Percentiles rank a stretch among this genome's conserved stretches.
Evolutionary conservation across 2,113 vertebrate genomes (phyloP).

Genomic region (Perca schrenkii): DNA sequence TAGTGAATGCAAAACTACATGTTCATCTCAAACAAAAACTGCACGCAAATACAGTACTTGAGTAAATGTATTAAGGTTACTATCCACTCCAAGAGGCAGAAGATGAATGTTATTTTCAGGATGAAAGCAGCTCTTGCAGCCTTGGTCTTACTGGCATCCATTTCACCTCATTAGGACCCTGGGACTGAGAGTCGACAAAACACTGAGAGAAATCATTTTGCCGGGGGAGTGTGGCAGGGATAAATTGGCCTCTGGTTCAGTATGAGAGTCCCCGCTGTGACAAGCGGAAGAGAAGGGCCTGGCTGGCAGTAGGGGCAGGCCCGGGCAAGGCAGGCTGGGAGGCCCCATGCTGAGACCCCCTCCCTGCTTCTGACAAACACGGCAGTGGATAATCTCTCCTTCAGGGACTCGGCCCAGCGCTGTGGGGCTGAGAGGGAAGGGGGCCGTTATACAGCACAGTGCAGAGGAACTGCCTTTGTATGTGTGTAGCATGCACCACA

Average conservation of each 20-base stretch:
- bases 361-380: constrained; percentile 84
- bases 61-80: constrained; percentile 29
- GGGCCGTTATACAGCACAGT: constrained; percentile 70
- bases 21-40: neutral
- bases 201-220: constrained; percentile 78
- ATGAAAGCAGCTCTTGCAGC: constrained; percentile 61
- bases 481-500: constrained; percentile 45
- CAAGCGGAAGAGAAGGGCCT: constrained; percentile 82
- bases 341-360: constrained; percentile 81
- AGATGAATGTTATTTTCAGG: constrained; percentile 52
- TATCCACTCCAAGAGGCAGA: constrained; percentile 44
- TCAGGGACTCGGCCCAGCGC: constrained; percentile 81
- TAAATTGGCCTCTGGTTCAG: constrained; percentile 83
- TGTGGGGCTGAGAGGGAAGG: constrained; percentile 75
- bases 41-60: constrained; percentile 10
- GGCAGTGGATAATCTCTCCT: constrained; percentile 84
- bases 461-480: constrained; percentile 66
- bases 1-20: neutral
- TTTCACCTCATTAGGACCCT: constrained; percentile 84
- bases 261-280: constrained; percentile 80
- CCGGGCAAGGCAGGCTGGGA: constrained; percentile 79
- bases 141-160: constrained; percentile 78
- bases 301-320: constrained; percentile 83
- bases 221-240: constrained; percentile 68
- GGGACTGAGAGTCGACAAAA: constrained; percentile 75